phyloP scores from a whole-genome alignment of 2,797 vertebrate genomes.

The Rhodeus uyekii region DNA sequence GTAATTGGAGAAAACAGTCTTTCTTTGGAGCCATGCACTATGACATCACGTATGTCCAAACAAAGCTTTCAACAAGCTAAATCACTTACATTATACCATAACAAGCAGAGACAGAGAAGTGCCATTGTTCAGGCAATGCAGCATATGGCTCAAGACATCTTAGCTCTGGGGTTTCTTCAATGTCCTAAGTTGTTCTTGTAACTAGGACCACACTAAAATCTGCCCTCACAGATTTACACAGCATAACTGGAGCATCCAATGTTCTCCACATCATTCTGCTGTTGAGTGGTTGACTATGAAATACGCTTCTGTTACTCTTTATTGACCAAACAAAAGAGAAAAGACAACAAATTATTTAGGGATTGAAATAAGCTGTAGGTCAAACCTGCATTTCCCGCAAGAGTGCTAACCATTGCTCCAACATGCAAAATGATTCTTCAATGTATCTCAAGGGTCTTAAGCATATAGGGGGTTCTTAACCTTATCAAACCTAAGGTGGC shows the following conservation, averaged over 20 bases:
- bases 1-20: background rate
- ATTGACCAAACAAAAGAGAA: background rate
- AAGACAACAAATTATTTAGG: background rate
- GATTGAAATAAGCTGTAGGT: background rate
- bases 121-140: background rate
- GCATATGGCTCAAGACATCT: background rate
- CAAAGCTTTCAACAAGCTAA: background rate
- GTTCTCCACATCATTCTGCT: background rate
- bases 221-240: background rate
- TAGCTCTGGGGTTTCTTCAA: conserved; percentile 5
- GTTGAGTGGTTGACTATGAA: background rate
- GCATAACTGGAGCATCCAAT: background rate
- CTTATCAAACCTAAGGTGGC: background rate
- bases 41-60: background rate
- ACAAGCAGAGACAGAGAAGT: conserved; percentile 4
- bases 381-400: background rate
- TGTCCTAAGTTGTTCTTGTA: background rate
- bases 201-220: background rate
- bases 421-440: background rate
- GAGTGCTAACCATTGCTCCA: background rate
- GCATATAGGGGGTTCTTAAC: background rate
- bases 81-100: background rate
- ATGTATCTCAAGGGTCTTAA: background rate
- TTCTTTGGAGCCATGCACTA: background rate
- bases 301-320: background rate